These are phyloP conservation scores for Chloroceryle amazona DNA, from an alignment of 2,797 vertebrate genomes.

Conservation along the genomic window DNA sequence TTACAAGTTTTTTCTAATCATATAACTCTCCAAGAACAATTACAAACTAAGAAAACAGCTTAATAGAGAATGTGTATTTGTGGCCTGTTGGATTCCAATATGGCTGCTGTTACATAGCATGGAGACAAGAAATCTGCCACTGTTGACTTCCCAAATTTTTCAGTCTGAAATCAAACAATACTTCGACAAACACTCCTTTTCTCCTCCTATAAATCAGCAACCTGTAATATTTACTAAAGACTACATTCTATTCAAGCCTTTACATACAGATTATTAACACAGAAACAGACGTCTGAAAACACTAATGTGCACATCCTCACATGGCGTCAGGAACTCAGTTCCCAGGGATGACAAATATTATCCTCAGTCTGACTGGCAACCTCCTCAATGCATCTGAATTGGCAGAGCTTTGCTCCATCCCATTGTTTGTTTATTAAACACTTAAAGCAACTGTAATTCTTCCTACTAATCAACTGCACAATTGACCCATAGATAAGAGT, in stretches of 20 bases:
- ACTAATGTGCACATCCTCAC: background rate
- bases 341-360: background rate
- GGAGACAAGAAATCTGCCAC: background rate
- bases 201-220: background rate
- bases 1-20: too few relatives aligned
- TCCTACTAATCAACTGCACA: background rate
- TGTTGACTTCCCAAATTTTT: background rate
- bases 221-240: background rate
- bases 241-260: background rate
- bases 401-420: background rate
- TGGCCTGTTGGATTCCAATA: background rate
- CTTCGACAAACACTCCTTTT: background rate
- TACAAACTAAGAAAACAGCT: background rate
- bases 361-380: background rate
- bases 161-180: background rate
- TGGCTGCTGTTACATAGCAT: fast-evolving
- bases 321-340: background rate
- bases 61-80: background rate
- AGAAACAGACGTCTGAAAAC: background rate
- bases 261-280: background rate
- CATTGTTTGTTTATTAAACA: background rate
- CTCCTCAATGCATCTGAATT: background rate
- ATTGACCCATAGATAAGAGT: background rate
- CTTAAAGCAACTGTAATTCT: background rate
- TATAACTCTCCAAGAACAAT: background rate